Percentiles rank a stretch among this genome's conserved stretches.
phyloP scores from a whole-genome alignment of 2,113 vertebrate genomes.

The Leptocoma aspasia region DNA sequence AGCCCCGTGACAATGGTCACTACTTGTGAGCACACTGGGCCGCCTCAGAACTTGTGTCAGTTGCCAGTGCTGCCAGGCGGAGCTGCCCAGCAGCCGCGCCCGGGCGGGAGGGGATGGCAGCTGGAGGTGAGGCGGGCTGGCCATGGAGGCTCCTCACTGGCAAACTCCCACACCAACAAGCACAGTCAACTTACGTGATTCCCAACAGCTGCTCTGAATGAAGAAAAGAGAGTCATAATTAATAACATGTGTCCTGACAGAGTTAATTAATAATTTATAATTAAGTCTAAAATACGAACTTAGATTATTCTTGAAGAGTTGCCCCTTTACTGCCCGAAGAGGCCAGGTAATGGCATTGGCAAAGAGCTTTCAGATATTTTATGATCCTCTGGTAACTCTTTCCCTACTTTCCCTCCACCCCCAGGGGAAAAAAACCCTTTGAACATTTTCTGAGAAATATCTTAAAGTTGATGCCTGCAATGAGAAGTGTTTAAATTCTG shows the following conservation, averaged over 20 bases:
- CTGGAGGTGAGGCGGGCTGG: not conserved
- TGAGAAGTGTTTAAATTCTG: conserved; percentile 56
- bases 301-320: conserved; percentile 64
- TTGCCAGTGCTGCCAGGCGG: not conserved
- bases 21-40: not conserved
- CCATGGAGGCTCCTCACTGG: not conserved
- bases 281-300: conserved; percentile 71
- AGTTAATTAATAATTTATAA: conserved; percentile 79
- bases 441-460: conserved; percentile 53
- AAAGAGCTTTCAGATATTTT: not conserved
- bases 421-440: not conserved
- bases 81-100: not conserved
- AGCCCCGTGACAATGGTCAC: rapidly evolving
- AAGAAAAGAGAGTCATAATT: conserved; percentile 73
- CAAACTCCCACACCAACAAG: conserved; percentile 18
- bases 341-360: conserved; percentile 1
- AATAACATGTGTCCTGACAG: conserved; percentile 79
- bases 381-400: conserved; percentile 24
- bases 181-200: conserved; percentile 55
- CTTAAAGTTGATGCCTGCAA: conserved; percentile 40
- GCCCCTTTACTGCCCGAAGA: conserved; percentile 36
- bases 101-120: not conserved
- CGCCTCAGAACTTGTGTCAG: rapidly evolving
- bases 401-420: not conserved
- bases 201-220: conserved; percentile 69